A percentile compares a stretch with the other conserved stretches of the same genome.
Conservation (phyloP, 2,113 vertebrate species). For the mouse (Mus musculus) region GRCm39 chr1:145266501-145267000, state of each 20-base stretch:
- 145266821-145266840: neutral
- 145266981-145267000: neutral
- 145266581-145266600: neutral
- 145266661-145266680: no score
- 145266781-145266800: neutral
- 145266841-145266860: neutral
- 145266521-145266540: neutral
- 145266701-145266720: neutral
- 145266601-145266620: neutral
- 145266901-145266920: neutral
- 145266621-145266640: neutral
- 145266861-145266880: neutral
- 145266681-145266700: neutral
- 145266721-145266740: constrained; percentile 13
- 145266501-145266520: neutral
- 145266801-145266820: neutral
- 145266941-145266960: neutral
- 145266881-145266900: neutral
- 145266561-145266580: neutral
- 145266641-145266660: neutral
- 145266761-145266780: constrained; percentile 11
- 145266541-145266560: neutral
- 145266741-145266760: neutral
- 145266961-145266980: neutral
- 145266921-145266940: neutral